Evolutionary conservation across 2,113 vertebrate genomes (phyloP).

Genomic region (Stegastes partitus): DNA sequence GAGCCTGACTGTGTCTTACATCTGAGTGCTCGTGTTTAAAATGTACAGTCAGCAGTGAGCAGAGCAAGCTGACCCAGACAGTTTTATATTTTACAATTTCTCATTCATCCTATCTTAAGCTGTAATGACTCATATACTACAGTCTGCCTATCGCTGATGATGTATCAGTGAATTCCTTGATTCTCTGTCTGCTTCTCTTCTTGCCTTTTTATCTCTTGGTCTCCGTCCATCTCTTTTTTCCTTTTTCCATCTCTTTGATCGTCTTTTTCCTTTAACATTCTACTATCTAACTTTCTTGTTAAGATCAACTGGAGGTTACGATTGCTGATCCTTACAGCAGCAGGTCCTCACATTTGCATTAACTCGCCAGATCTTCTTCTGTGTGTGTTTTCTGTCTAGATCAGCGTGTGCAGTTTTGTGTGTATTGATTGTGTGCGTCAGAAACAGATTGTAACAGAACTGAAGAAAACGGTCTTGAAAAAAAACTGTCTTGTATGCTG

Average conservation of each 20-base stretch:
- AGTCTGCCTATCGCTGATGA: conserved; percentile 9
- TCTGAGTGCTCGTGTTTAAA: neutral
- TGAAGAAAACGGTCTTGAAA: neutral
- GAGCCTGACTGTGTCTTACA: neutral
- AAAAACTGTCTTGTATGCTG: neutral
- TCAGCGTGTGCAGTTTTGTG: too few relatives aligned
- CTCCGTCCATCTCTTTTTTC: neutral
- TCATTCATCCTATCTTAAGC: conserved; percentile 46
- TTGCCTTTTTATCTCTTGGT: conserved; percentile 10
- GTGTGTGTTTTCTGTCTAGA: too few relatives aligned
- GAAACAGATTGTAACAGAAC: neutral
- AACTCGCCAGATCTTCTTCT: neutral
- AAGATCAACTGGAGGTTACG: neutral
- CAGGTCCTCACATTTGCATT: neutral
- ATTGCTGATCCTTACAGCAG: neutral
- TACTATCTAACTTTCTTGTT: conserved; percentile 16
- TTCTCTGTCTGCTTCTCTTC: neutral
- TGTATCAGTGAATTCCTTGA: conserved; percentile 5
- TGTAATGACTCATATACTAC: conserved; percentile 17
- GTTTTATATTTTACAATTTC: conserved; percentile 53
- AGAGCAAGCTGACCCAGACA: conserved; percentile 60
- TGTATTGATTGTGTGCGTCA: neutral
- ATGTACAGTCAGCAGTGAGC: conserved; percentile 59
- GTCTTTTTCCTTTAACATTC: conserved; percentile 12
- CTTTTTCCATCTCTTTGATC: conserved; percentile 17